phyloP scores from a whole-genome alignment of 2,797 vertebrate species.

The Manis pentadactyla region DNA sequence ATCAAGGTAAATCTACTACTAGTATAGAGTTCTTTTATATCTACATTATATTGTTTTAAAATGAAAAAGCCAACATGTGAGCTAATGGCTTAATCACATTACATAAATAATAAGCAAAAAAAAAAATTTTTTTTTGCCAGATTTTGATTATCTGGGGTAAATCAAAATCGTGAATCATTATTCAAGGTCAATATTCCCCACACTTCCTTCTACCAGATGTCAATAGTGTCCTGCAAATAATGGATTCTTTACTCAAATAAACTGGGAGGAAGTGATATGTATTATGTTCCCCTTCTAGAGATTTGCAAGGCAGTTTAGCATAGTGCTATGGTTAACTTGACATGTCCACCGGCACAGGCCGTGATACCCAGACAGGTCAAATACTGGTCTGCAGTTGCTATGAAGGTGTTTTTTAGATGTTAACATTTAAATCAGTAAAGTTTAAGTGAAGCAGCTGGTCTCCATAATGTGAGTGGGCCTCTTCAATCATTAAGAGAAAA shows the following conservation, averaged over 20 bases:
- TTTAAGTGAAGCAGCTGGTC: neutral
- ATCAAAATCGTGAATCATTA: neutral
- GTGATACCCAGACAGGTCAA: neutral
- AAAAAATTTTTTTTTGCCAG: neutral
- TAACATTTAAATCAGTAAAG: neutral
- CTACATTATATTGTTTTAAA: slow-evolving; percentile 1
- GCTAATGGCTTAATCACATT: slow-evolving; percentile 25
- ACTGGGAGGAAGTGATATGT: neutral
- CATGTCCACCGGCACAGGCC: neutral
- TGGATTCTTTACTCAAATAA: neutral
- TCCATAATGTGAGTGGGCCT: neutral
- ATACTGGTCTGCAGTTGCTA: neutral
- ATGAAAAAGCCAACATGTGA: neutral
- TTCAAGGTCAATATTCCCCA: neutral
- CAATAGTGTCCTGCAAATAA: neutral
- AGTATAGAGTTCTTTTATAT: slow-evolving; percentile 3
- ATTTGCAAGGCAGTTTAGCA: neutral
- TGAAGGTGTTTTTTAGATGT: neutral
- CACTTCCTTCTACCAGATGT: neutral
- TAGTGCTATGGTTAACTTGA: neutral
- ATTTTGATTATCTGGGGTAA: neutral
- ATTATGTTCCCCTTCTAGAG: neutral
- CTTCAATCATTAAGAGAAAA: neutral
- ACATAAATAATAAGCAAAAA: neutral
- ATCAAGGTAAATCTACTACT: slow-evolving; percentile 38